Conservation (phyloP, 2,888 invertebrate genomes). For the Leucoma salicis region DNA sequence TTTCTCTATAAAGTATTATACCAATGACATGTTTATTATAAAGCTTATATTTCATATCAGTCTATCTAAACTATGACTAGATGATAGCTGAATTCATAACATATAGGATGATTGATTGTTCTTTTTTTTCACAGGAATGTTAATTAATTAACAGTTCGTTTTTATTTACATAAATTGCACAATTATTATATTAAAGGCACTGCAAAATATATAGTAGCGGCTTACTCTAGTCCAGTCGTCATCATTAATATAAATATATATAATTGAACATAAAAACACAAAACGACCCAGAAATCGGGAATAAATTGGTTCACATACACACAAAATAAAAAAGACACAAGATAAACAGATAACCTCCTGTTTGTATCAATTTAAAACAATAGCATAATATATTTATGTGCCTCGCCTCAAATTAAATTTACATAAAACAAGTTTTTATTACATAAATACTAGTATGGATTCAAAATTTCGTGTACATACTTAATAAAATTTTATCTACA, state of each 20-base stretch:
- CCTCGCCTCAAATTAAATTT: no score
- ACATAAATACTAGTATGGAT: no score
- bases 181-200: constrained; percentile 46
- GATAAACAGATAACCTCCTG: no score
- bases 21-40: background rate
- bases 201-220: constrained; percentile 43
- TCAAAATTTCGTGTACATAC: no score
- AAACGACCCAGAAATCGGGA: no score
- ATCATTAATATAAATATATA: background rate
- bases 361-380: no score
- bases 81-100: constrained; percentile 27
- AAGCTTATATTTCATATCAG: constrained; percentile 5
- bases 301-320: no score
- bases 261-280: no score
- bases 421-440: no score
- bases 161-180: constrained; percentile 33
- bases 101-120: constrained; percentile 36
- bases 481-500: no score
- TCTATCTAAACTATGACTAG: constrained; percentile 45
- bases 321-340: no score
- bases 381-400: no score
- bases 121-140: constrained; percentile 35
- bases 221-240: constrained; percentile 33
- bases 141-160: constrained; percentile 27
- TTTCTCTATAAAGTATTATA: background rate